Evolutionary conservation across 1,140 invertebrate genomes (phyloP), one percentile per base, ranked within the genome.

Genomic region (Drosophila seguyi): DNA sequence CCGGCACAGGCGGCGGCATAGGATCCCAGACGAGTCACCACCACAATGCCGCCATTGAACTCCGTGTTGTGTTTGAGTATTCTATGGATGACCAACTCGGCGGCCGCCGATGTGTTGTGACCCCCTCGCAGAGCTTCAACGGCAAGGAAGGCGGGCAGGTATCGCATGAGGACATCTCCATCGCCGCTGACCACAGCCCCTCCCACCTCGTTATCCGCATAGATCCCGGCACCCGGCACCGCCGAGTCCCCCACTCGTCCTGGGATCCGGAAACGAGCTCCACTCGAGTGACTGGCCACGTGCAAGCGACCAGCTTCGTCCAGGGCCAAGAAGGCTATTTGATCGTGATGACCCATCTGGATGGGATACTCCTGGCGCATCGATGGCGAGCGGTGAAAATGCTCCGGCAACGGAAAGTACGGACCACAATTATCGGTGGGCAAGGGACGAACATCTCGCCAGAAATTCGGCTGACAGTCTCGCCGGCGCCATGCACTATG

Each of bases 141-240:
- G 20, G 71, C 69, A 6, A 75, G 39, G 16, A 75, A 44, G 10
- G 73, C 73, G 13, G 73, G 73, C 31, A 75, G 52, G 27, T 52
- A 45, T 3, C 60, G 71, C 74, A 76, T 76, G 0, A 75, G 38
- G n/a, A 76, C 18, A 34, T 76, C 74, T 1, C 60, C 74, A 27
- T 76, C 74, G 3, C 74, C 74, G 41, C 52, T 66, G 59, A 39
- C 74, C 39, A 76, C 31, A 2, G 73, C 73, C 0, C 36, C 72
- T 0, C 72, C 72, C 41, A 75, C 72, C 13, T 73, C 38, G 13
- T 75, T 74, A 34, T 76, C 74, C 14, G 69, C 74, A 25, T 76
- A 76, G n/a, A 75, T 74, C 0, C 68, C 69, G 13, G 74, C 69
- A 16, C 74, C 73, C 5, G 73, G 73, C n/a, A 75, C 73, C 5